A percentile compares a stretch with the other conserved stretches of the same genome.
Evolutionary conservation across 1,140 invertebrate species (phyloP).

Genomic region (Drosophila kanapiae): DNA sequence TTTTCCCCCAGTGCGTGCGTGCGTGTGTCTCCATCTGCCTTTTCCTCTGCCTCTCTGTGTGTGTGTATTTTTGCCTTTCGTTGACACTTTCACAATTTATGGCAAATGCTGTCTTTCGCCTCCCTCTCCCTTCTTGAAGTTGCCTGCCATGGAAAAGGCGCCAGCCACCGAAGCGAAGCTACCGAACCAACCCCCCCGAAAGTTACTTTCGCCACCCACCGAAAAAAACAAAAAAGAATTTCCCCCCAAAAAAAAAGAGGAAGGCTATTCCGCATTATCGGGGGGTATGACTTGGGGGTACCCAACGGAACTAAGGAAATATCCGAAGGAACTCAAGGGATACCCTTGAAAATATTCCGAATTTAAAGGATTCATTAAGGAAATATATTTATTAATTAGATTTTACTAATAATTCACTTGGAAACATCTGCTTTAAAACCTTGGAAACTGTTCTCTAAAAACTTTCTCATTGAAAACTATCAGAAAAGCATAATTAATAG

Average conservation of each 20-base stretch:
- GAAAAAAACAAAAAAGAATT: slow-evolving; percentile 49
- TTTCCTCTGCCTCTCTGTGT: slow-evolving; percentile 35
- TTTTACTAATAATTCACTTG: neutral
- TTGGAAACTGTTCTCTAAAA: neutral
- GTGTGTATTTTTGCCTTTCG: slow-evolving; percentile 78
- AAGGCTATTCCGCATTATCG: slow-evolving; percentile 26
- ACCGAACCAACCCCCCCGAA: slow-evolving; percentile 44
- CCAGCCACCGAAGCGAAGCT: slow-evolving; percentile 49
- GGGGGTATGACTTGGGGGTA: slow-evolving; percentile 16
- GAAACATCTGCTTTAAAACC: neutral
- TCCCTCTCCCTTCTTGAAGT: slow-evolving; percentile 10
- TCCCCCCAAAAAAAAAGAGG: slow-evolving; percentile 19
- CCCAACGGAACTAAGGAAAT: slow-evolving; percentile 18
- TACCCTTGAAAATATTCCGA: neutral
- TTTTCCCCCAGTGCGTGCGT: slow-evolving; percentile 59
- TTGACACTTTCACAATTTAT: slow-evolving; percentile 84
- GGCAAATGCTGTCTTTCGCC: slow-evolving; percentile 80
- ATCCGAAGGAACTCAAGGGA: neutral
- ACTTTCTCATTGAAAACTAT: neutral
- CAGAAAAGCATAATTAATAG: neutral
- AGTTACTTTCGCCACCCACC: slow-evolving; percentile 77
- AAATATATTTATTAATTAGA: neutral
- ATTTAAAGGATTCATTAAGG: neutral
- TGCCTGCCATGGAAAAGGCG: slow-evolving; percentile 69
- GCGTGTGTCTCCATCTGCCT: slow-evolving; percentile 55